Evolutionary conservation across 2,888 invertebrate species (phyloP).

Genomic region (Rhodophaea formosa): DNA sequence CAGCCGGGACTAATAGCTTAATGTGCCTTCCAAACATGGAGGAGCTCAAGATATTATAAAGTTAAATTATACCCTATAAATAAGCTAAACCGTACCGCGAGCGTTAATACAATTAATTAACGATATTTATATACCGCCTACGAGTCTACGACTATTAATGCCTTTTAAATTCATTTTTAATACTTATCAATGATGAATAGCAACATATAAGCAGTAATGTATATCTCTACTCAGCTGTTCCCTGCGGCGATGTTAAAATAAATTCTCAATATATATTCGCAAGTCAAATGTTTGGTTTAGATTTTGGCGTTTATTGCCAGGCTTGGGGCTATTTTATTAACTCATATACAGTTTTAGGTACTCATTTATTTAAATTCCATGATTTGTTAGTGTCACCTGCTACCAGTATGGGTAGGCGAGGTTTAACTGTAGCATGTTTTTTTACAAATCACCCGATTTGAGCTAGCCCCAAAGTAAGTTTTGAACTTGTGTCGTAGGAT

Average conservation of each 20-base stretch:
- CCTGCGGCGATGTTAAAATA: background rate
- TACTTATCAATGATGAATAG: conserved; percentile 1
- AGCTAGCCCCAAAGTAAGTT: no score
- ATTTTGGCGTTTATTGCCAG: conserved; percentile 1
- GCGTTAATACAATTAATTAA: background rate
- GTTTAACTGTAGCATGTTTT: background rate
- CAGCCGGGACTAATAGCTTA: no score
- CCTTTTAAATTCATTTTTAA: conserved; percentile 1
- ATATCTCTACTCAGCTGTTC: background rate
- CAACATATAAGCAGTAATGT: background rate
- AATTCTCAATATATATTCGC: background rate
- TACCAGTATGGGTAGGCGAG: background rate
- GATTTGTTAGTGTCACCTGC: background rate
- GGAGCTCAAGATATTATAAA: background rate
- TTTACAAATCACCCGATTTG: no score
- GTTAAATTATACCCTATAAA: background rate
- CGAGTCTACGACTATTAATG: conserved; percentile 2
- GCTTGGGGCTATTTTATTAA: background rate
- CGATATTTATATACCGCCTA: background rate
- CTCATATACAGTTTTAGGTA: background rate
- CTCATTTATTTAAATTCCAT: conserved; percentile 1
- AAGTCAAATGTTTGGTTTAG: conserved; percentile 9
- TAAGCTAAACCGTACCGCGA: no score
- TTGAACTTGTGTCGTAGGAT: no score
- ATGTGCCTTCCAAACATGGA: no score